Conservation (phyloP, 2,113 vertebrate species). For the Campylomormyrus tamandua region DNA sequence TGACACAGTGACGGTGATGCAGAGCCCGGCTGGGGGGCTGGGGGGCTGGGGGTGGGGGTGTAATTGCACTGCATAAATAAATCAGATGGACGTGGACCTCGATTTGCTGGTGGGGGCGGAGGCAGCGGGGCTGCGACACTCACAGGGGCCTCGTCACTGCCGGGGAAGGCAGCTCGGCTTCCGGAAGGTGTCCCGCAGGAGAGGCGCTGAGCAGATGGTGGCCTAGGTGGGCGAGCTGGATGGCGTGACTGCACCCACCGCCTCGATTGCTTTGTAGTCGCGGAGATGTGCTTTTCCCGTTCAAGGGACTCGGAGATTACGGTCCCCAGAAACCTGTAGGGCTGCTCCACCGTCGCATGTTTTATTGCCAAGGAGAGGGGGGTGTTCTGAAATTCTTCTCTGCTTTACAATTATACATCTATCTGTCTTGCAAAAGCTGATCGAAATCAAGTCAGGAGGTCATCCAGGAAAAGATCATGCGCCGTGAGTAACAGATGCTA, state of each 20-base stretch:
- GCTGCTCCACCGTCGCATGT: neutral
- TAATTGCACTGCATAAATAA: neutral
- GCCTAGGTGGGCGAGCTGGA: neutral
- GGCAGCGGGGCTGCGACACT: neutral
- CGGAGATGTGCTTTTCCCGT: neutral
- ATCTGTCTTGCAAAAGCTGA: neutral
- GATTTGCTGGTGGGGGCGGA: neutral
- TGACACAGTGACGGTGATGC: neutral
- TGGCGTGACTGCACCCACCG: neutral
- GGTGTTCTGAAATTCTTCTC: neutral
- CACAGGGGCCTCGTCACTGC: neutral
- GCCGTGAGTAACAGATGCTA: neutral
- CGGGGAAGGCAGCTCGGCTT: neutral
- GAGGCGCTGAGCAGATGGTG: neutral
- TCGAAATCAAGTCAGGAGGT: neutral
- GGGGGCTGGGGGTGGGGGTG: neutral
- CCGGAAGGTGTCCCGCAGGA: neutral
- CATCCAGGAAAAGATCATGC: neutral
- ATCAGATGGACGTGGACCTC: neutral
- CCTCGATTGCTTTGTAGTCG: neutral
- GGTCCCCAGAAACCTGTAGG: neutral
- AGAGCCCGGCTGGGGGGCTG: neutral
- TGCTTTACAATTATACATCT: neutral
- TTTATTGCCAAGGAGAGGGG: neutral
- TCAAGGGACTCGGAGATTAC: neutral